These are phyloP conservation scores for Dicyrtoma fusca DNA, from an alignment of 2,888 invertebrate species.

Conservation along the genomic window DNA sequence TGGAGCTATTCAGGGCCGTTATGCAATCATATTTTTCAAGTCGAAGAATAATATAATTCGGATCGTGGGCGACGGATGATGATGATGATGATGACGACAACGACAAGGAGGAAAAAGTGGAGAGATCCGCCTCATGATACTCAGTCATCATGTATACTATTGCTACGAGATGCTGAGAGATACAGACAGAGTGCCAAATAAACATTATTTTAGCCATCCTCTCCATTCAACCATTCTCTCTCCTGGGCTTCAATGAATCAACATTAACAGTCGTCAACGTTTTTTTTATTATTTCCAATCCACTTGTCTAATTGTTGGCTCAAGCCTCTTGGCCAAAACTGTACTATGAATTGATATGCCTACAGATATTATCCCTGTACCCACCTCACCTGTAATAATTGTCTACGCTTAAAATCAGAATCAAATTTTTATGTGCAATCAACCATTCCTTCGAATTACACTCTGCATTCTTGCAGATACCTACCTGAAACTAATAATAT, in stretches of 20 bases:
- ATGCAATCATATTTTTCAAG: constrained; percentile 33
- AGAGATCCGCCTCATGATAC: constrained; percentile 38
- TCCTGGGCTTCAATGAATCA: too few relatives aligned
- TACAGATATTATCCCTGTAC: too few relatives aligned
- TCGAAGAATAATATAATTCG: constrained; percentile 24
- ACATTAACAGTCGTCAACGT: neutral
- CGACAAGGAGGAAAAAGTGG: constrained; percentile 19
- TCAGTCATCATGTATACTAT: neutral
- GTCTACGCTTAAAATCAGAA: too few relatives aligned
- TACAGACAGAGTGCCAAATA: neutral
- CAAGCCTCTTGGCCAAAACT: too few relatives aligned
- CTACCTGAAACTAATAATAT: too few relatives aligned
- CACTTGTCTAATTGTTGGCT: neutral
- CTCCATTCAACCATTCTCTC: too few relatives aligned
- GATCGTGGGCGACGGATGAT: constrained; percentile 27
- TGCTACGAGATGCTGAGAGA: neutral
- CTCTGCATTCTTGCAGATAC: too few relatives aligned
- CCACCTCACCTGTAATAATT: neutral
- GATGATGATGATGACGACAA: constrained; percentile 5
- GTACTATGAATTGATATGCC: neutral
- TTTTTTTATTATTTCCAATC: neutral
- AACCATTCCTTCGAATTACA: too few relatives aligned
- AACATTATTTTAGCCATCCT: neutral
- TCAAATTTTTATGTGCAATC: too few relatives aligned
- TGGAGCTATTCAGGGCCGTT: constrained; percentile 31